Evolutionary conservation across 1,140 invertebrate species (phyloP).

Genomic region (Arctopsyche grandis): DNA sequence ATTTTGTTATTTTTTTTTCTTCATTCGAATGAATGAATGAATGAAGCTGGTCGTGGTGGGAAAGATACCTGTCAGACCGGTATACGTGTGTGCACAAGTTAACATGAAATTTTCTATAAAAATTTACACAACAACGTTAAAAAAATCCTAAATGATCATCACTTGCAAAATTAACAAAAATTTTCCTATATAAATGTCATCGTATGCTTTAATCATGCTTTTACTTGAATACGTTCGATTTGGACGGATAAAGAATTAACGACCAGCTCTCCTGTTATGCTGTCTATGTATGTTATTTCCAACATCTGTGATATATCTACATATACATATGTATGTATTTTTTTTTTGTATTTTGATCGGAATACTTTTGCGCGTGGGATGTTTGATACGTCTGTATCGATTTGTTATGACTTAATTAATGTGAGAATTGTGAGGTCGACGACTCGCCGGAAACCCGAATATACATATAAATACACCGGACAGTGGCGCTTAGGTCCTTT

Average conservation of each 20-base stretch:
- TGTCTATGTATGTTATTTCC: constrained; percentile 47
- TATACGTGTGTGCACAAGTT: not conserved
- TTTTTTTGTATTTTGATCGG: constrained; percentile 1
- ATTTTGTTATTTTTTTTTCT: constrained; percentile 50
- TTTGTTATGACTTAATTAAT: constrained; percentile 54
- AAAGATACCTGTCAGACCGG: constrained; percentile 26
- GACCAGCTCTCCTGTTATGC: constrained; percentile 30
- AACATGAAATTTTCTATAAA: not conserved
- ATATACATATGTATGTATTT: constrained; percentile 42
- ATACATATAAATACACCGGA: constrained; percentile 14
- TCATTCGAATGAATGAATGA: constrained; percentile 38
- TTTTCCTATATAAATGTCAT: too few species aligned
- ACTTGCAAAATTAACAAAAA: too few species aligned
- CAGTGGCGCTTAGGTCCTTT: not conserved
- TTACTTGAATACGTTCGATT: not conserved
- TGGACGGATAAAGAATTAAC: not conserved
- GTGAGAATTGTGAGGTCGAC: constrained; percentile 51
- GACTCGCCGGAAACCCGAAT: constrained; percentile 18
- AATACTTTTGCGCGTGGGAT: constrained; percentile 20
- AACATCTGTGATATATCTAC: constrained; percentile 17
- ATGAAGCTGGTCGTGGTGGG: constrained; percentile 25
- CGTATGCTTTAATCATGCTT: too few species aligned
- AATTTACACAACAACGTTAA: not conserved
- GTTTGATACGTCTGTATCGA: constrained; percentile 50
- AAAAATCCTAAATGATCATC: too few species aligned